A percentile compares a stretch with the other conserved stretches of the same genome.
Conservation (phyloP, 1,140 invertebrate genomes). For the Orius laevigatus region DNA sequence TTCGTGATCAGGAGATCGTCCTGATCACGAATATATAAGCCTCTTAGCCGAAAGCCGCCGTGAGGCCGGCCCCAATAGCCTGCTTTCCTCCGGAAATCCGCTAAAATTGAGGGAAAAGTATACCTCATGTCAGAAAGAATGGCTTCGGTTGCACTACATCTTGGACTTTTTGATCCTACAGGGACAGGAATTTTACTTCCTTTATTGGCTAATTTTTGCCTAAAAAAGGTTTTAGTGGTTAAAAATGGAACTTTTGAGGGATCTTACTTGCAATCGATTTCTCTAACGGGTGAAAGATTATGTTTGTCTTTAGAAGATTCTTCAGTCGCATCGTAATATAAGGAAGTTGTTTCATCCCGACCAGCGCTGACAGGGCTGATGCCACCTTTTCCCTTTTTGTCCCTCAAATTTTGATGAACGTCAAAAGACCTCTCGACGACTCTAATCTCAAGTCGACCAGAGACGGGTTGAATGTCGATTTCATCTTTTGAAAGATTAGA, state of each 20-base stretch:
- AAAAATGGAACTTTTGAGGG: neutral
- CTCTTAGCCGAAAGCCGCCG: too few species aligned
- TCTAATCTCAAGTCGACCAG: conserved; percentile 62
- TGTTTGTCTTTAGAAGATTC: conserved; percentile 20
- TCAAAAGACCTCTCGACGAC: conserved; percentile 37
- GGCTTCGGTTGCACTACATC: conserved; percentile 18
- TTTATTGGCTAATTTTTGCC: conserved; percentile 14
- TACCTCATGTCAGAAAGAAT: conserved; percentile 15
- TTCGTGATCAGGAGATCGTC: too few species aligned
- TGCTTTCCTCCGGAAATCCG: too few species aligned
- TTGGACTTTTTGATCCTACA: conserved; percentile 18
- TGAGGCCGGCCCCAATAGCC: too few species aligned
- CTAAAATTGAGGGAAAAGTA: too few species aligned
- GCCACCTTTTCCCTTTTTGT: conserved; percentile 12
- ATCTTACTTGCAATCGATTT: conserved; percentile 16
- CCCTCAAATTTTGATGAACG: conserved; percentile 12
- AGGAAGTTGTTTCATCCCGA: conserved; percentile 39
- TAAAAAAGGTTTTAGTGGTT: conserved; percentile 6
- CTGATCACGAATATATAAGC: too few species aligned
- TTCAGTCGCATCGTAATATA: conserved; percentile 47
- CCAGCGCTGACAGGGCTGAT: conserved; percentile 32
- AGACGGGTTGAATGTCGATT: conserved; percentile 33
- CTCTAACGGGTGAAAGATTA: conserved; percentile 19
- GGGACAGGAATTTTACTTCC: conserved; percentile 21
- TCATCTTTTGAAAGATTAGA: conserved; percentile 18